A percentile compares a stretch with the other conserved stretches of the same genome.
These are phyloP conservation scores for Oreortyx pictus DNA, from an alignment of 2,797 vertebrate genomes.

Conservation along the genomic window DNA sequence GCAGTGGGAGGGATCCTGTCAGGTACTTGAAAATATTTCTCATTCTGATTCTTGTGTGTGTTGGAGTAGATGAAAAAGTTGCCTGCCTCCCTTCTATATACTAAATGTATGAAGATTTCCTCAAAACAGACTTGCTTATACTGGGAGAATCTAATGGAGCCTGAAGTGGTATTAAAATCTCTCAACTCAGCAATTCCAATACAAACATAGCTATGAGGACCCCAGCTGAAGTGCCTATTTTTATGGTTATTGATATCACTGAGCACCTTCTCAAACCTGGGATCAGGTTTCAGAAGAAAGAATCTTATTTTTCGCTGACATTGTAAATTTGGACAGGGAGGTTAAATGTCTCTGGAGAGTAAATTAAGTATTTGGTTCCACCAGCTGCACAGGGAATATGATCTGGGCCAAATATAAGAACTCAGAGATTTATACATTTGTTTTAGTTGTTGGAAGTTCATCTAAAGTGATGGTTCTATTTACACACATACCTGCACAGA, in stretches of 20 bases:
- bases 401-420: conserved; percentile 71
- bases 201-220: conserved; percentile 22
- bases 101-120: neutral
- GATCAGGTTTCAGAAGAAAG: conserved; percentile 77
- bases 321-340: conserved; percentile 76
- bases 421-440: conserved; percentile 56
- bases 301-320: conserved; percentile 83
- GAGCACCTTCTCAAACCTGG: neutral
- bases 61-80: neutral
- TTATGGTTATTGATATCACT: conserved; percentile 70
- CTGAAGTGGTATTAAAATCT: conserved; percentile 20
- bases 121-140: neutral
- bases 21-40: neutral
- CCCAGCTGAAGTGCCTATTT: conserved; percentile 74
- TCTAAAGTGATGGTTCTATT: conserved; percentile 69
- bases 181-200: conserved; percentile 28
- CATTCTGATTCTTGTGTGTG: neutral
- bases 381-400: conserved; percentile 75
- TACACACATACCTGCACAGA: neutral
- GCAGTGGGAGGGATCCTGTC: neutral
- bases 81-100: neutral
- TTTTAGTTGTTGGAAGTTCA: conserved; percentile 50
- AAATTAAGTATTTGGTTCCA: conserved; percentile 69
- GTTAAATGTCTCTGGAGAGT: conserved; percentile 60
- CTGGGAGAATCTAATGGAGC: neutral